Percentiles rank a stretch among this genome's conserved stretches.
These are phyloP conservation scores for Urocitellus parryii DNA, from an alignment of 2,113 vertebrate genomes.

Conservation along the genomic window DNA sequence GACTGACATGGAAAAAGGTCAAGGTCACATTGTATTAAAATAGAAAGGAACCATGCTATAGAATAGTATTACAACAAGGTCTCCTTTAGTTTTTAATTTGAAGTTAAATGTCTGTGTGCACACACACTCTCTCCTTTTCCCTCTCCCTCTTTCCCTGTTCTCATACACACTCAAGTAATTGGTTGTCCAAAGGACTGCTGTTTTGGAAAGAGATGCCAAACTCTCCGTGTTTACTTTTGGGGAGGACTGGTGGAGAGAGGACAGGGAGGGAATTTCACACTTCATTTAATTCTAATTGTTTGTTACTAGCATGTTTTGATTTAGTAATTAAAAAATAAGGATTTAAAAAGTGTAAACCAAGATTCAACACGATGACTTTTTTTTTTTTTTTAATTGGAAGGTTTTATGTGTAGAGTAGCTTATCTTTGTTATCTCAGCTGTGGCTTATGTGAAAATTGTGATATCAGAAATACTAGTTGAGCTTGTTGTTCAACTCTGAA, in stretches of 20 bases:
- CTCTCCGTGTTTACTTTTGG: background rate
- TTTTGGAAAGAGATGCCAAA: background rate
- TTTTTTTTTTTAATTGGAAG: slow-evolving; percentile 11
- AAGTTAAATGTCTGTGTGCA: background rate
- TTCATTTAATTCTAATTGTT: slow-evolving; percentile 20
- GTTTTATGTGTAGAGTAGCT: slow-evolving; percentile 10
- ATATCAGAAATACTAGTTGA: slow-evolving; percentile 30
- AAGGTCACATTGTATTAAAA: background rate
- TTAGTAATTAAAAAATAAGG: slow-evolving; percentile 51
- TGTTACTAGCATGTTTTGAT: slow-evolving; percentile 29
- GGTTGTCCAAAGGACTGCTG: background rate
- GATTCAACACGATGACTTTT: slow-evolving; percentile 7
- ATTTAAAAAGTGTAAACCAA: slow-evolving; percentile 39
- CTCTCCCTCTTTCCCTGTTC: background rate
- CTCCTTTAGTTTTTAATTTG: background rate
- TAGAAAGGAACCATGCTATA: background rate
- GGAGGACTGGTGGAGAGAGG: background rate
- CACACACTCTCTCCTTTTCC: background rate
- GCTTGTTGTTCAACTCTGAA: slow-evolving; percentile 23
- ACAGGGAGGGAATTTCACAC: background rate
- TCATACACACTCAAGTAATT: background rate
- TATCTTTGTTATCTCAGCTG: slow-evolving; percentile 42
- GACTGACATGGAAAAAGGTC: background rate
- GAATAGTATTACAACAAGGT: background rate
- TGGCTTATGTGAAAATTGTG: slow-evolving; percentile 22